These are phyloP conservation scores for Lateolabrax maculatus DNA, from an alignment of 2,797 vertebrate genomes.

Conservation along the genomic window DNA sequence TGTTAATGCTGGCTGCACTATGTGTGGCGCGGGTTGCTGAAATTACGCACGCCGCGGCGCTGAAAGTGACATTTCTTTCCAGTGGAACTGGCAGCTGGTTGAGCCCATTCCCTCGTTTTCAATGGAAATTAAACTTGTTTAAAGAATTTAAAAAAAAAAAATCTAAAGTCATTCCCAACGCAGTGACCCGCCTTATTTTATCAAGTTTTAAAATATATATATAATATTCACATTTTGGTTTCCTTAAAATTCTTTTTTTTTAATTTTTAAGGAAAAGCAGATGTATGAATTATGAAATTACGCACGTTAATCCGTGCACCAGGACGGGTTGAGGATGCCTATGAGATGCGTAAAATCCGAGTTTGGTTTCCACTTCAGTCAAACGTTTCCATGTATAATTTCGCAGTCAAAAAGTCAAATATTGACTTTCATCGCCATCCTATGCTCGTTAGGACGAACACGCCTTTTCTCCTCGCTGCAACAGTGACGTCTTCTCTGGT, in stretches of 20 bases:
- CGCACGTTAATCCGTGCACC: not conserved
- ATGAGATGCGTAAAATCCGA: not conserved
- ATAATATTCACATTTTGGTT: not conserved
- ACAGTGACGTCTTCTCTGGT: slow-evolving; percentile 64
- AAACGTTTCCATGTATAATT: not conserved
- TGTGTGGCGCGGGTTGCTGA: slow-evolving; percentile 15
- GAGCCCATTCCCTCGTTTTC: not conserved
- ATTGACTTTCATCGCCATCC: not conserved
- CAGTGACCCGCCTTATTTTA: no score
- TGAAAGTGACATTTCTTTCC: not conserved
- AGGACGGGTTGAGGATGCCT: not conserved
- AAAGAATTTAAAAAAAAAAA: no score
- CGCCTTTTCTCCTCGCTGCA: slow-evolving; percentile 48
- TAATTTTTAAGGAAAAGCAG: not conserved
- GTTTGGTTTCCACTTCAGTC: not conserved
- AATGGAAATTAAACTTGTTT: not conserved
- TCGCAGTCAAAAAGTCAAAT: not conserved
- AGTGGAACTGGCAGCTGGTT: not conserved
- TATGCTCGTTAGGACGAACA: not conserved
- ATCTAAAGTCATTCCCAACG: not conserved
- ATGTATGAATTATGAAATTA: not conserved
- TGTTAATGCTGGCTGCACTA: not conserved
- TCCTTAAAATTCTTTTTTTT: no score
- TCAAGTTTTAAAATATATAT: not conserved
- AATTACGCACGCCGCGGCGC: slow-evolving; percentile 37